Evolutionary conservation across 2,113 vertebrate species (phyloP), one percentile per base, ranked within the genome.

Genomic region (Microcebus tavaratra): DNA sequence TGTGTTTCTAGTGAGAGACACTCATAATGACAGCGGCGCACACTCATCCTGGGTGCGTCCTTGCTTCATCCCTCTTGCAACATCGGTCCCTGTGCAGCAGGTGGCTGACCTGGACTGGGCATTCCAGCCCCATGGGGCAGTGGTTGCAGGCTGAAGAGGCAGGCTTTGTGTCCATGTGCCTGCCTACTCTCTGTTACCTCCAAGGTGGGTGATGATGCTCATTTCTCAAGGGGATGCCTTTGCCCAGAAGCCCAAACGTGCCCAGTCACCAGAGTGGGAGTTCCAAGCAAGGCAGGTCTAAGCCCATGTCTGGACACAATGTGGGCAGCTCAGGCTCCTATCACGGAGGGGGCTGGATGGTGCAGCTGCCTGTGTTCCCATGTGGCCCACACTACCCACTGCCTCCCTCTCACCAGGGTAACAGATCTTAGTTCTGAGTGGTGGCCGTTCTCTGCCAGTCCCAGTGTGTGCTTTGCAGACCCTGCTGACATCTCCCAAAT

Each of bases 301-400:
- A 72, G 7, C 15, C 25, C 55, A 29, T 29, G n/a, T 23, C 59
- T 78, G 61, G n/a, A 55, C 45, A 39, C 29, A 48, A 45, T 0
- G 1, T 50, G 34, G 4, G 70, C 13, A 53, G 8, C 6, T 67
- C 48, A 48, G 59, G 36, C 15, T 4, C 27, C n/a, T 36, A 23
- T 3, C 0, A 8, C 2, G 17, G 67, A 39, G 27, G 57, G 25
- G 9, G 12, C 23, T 59, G 50, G 50, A 67, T 59, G 12, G 25
- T 27, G 4, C 20, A 53, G 80, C 31, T 23, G 11, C 45, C 21
- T 23, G 13, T 8, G 48, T 17, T 10, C 18, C 21, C 27, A 83
- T 17, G 14, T 1, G 2, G 17, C 53, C 17, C 8, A 39, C 11
- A 0, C 59, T 20, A 12, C 65, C 68, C 1, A 0, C 6, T 3